Base-by-base conservation (phyloP, 2,113 vertebrate genomes). In the Aphyosemion australe region DNA sequence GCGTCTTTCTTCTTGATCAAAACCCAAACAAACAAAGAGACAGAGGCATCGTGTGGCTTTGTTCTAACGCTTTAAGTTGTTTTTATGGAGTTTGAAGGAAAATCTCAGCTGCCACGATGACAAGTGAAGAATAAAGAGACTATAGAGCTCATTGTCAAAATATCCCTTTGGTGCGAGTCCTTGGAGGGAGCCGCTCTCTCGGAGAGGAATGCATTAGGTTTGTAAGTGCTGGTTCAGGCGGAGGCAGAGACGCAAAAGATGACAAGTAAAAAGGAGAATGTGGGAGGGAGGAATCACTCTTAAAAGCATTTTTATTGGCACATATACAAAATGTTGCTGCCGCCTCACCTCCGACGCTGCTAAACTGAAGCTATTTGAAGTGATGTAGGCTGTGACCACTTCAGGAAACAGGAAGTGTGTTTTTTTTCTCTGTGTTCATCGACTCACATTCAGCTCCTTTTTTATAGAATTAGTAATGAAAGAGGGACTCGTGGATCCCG, bases 171-270 rank as follows among this genome's bases (percentile, higher is more conserved):
- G 39, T 46, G 19, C 48, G 26, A 32, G 48, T 45, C 34, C 32
- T 47, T 45, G n/a, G 42, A 51, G 49, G 59, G 26, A 55, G 61
- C 16, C 60, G 47, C 56, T 41, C 39, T 61, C n/a, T n/a, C n/a
- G n/a, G 50, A 69, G 18, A 65, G 16, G 53, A 69, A 55, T 48
- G 12, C 56, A 50, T 61, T 69, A 72, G 31, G 48, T 45, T 12
- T 39, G 61, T 74, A 61, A 75, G 69, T 67, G 20, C 15, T 42
- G 12, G 34, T 51, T 77, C 73, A 50, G 31, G 45, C 21, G 20
- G 52, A 60, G 31, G n/a, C 34, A 49, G 34, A 54, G 32, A 26
- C 26, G 21, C 19, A 10, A 43, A 55, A 76, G 37, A 69, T 34
- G 62, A 50, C 18, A 59, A 51, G 48, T 13, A 15, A 56, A 26